phyloP scores from a whole-genome alignment of 2,797 vertebrate species.

The Sebastes oblongus region DNA sequence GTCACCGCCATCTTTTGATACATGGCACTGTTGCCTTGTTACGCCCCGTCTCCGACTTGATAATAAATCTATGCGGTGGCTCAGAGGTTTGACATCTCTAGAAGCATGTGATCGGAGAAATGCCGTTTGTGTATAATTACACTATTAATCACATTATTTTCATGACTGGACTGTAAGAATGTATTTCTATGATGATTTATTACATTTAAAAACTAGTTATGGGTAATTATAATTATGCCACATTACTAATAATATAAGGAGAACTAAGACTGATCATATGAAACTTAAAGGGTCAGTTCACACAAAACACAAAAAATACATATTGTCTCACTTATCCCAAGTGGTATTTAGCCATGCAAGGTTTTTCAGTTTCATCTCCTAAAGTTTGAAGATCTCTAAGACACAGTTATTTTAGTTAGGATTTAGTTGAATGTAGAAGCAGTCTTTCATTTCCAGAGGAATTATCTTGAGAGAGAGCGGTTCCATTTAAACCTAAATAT shows the following conservation, averaged over 20 bases:
- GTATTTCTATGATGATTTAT: constrained; percentile 31
- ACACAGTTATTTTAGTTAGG: background rate
- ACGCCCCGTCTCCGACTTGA: constrained; percentile 30
- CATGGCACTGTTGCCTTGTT: constrained; percentile 36
- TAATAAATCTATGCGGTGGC: constrained; percentile 34
- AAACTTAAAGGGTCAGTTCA: background rate
- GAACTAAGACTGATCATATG: background rate
- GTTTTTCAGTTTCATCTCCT: background rate
- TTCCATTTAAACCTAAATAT: background rate
- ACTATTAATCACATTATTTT: constrained; percentile 55
- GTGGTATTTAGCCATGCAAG: background rate
- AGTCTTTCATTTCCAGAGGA: background rate
- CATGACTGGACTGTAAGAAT: background rate
- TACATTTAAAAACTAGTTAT: constrained; percentile 10
- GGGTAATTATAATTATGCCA: constrained; percentile 17
- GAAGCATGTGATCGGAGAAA: constrained; percentile 28
- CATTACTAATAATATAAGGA: constrained; percentile 23
- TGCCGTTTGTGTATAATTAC: constrained; percentile 48
- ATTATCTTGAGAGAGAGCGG: background rate
- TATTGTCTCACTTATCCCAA: background rate
- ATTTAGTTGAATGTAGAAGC: background rate
- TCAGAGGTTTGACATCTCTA: constrained; percentile 21
- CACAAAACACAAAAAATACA: background rate
- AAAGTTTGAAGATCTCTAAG: background rate
- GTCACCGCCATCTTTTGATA: constrained; percentile 18